A percentile compares a stretch with the other conserved stretches of the same genome.
Evolutionary conservation across 2,888 invertebrate genomes (phyloP).

Genomic region (Drosophila buzzatii): DNA sequence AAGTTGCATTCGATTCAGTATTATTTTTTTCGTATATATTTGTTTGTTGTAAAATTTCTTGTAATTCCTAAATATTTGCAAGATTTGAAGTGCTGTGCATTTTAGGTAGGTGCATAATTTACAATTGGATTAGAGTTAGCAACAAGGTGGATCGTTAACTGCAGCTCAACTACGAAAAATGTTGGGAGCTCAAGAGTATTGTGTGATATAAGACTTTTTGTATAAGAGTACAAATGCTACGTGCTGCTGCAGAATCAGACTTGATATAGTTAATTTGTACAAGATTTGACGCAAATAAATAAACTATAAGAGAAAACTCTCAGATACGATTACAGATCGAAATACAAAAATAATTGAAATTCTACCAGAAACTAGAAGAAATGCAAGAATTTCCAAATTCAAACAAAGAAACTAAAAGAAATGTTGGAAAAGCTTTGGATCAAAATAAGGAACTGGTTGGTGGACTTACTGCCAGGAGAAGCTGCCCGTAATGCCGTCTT

Average conservation of each 20-base stretch:
- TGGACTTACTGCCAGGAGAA: constrained; percentile 93
- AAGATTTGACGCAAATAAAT: constrained; percentile 18
- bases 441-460: constrained; percentile 47
- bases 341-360: constrained; percentile 9
- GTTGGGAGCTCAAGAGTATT: constrained; percentile 16
- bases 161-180: constrained; percentile 29
- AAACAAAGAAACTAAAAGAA: constrained; percentile 13
- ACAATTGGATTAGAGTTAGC: constrained; percentile 14
- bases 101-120: constrained; percentile 37
- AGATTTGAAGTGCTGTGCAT: constrained; percentile 39
- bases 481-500: constrained; percentile 92
- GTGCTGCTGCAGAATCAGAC: constrained; percentile 27
- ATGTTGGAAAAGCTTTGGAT: constrained; percentile 9
- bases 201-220: constrained; percentile 24
- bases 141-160: constrained; percentile 11
- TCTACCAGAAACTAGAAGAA: constrained; percentile 10
- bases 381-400: constrained; percentile 17
- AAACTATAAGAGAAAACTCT: constrained; percentile 19
- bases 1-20: constrained; percentile 4
- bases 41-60: background rate
- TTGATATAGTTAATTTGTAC: background rate
- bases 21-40: background rate
- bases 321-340: constrained; percentile 10
- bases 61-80: constrained; percentile 15
- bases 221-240: constrained; percentile 31